phyloP scores from a whole-genome alignment of 2,888 invertebrate species.

The Morpho helenor region DNA sequence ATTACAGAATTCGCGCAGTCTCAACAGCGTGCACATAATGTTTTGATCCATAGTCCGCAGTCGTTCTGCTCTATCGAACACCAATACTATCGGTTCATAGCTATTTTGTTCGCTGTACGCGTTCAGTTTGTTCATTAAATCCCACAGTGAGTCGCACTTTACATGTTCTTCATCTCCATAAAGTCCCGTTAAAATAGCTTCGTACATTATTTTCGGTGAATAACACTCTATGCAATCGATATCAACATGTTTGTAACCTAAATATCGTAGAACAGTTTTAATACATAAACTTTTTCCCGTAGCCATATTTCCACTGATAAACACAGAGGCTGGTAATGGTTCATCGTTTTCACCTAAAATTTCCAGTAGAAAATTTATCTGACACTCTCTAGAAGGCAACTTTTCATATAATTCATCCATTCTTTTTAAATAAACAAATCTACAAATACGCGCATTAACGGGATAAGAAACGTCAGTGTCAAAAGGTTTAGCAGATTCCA shows the following conservation, averaged over 20 bases:
- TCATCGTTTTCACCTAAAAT: conserved; percentile 78
- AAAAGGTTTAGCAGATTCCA: neutral
- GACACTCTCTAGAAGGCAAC: conserved; percentile 72
- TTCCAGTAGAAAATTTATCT: conserved; percentile 68
- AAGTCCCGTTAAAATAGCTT: conserved; percentile 84
- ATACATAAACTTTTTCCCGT: conserved; percentile 90
- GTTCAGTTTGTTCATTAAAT: conserved; percentile 79
- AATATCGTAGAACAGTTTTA: conserved; percentile 76
- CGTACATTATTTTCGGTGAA: conserved; percentile 86
- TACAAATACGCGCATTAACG: neutral
- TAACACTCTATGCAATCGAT: conserved; percentile 92
- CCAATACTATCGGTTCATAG: conserved; percentile 78
- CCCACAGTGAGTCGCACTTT: conserved; percentile 84
- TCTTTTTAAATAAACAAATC: conserved; percentile 1
- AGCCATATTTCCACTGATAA: conserved; percentile 89
- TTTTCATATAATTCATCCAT: conserved; percentile 73
- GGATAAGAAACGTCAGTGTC: neutral
- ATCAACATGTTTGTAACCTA: conserved; percentile 80
- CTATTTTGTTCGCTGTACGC: conserved; percentile 41
- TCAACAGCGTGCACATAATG: conserved; percentile 85
- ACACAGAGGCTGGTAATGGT: conserved; percentile 83
- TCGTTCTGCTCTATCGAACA: conserved; percentile 90
- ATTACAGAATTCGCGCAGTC: conserved; percentile 85
- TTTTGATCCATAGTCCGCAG: conserved; percentile 86
- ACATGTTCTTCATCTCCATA: conserved; percentile 51